Percentiles rank a stretch among this genome's conserved stretches.
Conservation (phyloP, 2,113 vertebrate species). For the Natator depressus region DNA sequence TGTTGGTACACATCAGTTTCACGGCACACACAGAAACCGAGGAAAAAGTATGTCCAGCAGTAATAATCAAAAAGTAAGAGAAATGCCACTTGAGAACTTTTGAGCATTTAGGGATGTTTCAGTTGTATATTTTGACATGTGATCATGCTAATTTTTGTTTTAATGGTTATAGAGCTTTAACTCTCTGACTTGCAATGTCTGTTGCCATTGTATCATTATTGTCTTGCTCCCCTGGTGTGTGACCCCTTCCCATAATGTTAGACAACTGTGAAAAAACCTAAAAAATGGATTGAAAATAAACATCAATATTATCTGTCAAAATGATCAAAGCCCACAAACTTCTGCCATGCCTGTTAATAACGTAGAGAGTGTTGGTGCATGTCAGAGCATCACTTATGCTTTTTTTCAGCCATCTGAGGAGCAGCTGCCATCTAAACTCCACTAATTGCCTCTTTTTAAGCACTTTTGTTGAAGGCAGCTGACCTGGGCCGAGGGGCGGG, state of each 20-base stretch:
- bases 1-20: not conserved
- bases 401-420: not conserved
- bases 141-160: not conserved
- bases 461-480: not conserved
- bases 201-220: not conserved
- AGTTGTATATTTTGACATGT: not conserved
- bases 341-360: rapidly evolving
- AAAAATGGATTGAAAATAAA: not conserved
- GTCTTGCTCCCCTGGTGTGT: not conserved
- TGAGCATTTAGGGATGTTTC: not conserved
- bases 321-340: not conserved
- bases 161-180: not conserved
- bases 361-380: not conserved
- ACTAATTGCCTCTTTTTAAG: not conserved
- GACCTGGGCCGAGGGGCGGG: not conserved
- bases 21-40: not conserved
- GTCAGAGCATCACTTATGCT: rapidly evolving
- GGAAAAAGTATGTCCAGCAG: not conserved
- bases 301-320: not conserved
- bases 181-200: not conserved
- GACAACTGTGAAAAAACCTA: not conserved
- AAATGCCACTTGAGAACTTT: not conserved
- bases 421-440: not conserved
- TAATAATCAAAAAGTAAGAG: not conserved
- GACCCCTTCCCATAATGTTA: not conserved